Conservation (phyloP, 2,113 vertebrate genomes). For the Hypomesus transpacificus region DNA sequence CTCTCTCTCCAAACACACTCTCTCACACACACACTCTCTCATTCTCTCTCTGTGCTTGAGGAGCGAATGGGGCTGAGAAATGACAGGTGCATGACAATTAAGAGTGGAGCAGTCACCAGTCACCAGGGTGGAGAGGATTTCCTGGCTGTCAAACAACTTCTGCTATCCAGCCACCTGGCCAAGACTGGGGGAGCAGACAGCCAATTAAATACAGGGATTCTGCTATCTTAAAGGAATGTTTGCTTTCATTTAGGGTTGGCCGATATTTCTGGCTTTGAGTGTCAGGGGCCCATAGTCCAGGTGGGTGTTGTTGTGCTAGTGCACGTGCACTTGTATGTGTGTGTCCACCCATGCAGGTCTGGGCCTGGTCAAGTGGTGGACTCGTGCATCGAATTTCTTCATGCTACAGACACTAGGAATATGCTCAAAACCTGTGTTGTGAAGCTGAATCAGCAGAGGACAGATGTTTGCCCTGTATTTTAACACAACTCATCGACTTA, state of each 20-base stretch:
- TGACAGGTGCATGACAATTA: slow-evolving; percentile 54
- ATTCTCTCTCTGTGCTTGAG: slow-evolving; percentile 9
- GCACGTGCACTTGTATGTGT: no score
- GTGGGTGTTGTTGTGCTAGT: not conserved
- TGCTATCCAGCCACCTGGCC: slow-evolving; percentile 46
- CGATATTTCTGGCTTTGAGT: slow-evolving; percentile 22
- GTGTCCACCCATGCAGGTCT: no score
- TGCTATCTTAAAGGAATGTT: slow-evolving; percentile 28
- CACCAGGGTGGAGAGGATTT: slow-evolving; percentile 30
- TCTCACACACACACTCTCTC: not conserved
- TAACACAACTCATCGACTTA: no score
- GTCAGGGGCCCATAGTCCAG: not conserved
- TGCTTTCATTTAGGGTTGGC: slow-evolving; percentile 18
- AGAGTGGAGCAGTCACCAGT: slow-evolving; percentile 30
- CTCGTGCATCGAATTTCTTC: no score
- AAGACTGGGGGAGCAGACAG: slow-evolving; percentile 33
- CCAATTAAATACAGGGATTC: slow-evolving; percentile 35
- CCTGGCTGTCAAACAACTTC: slow-evolving; percentile 44
- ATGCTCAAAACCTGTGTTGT: no score
- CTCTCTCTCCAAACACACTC: no score
- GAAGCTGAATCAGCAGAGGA: no score
- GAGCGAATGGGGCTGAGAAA: slow-evolving; percentile 30
- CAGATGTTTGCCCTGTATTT: no score
- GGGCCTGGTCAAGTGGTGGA: no score
- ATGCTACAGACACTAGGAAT: no score